Evolutionary conservation across 2,888 invertebrate genomes (phyloP).

Genomic region (Desoria tigrina): DNA sequence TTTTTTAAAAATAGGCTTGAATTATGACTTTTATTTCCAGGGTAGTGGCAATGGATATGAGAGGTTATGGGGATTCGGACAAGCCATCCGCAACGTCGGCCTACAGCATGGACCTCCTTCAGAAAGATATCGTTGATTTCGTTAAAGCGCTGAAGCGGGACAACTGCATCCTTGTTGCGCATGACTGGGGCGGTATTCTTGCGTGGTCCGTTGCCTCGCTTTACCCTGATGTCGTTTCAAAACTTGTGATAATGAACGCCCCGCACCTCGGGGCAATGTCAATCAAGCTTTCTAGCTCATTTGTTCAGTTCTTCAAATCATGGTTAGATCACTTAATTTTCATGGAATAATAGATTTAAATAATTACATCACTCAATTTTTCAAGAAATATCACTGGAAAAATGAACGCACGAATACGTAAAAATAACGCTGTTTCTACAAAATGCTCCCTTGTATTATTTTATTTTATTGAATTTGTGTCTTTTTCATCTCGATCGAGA

Average conservation of each 20-base stretch:
- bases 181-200: conserved; percentile 61
- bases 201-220: conserved; percentile 57
- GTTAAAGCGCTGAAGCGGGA: conserved; percentile 59
- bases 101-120: conserved; percentile 62
- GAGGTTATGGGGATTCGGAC: conserved; percentile 72
- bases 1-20: no score
- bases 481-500: no score
- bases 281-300: no score
- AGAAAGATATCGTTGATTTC: conserved; percentile 65
- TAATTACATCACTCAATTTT: no score
- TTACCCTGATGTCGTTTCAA: conserved; percentile 59
- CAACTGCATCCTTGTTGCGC: conserved; percentile 57
- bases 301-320: no score
- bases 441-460: no score
- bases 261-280: conserved; percentile 59
- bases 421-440: no score
- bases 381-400: no score
- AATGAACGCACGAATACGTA: no score
- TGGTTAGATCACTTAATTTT: no score
- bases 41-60: conserved; percentile 69
- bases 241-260: conserved; percentile 58
- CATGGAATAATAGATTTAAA: no score
- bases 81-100: conserved; percentile 61
- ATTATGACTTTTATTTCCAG: conserved; percentile 58
- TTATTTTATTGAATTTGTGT: no score